Base-by-base conservation (phyloP, 2,888 invertebrate species). In the Malthinus flaveolus region DNA sequence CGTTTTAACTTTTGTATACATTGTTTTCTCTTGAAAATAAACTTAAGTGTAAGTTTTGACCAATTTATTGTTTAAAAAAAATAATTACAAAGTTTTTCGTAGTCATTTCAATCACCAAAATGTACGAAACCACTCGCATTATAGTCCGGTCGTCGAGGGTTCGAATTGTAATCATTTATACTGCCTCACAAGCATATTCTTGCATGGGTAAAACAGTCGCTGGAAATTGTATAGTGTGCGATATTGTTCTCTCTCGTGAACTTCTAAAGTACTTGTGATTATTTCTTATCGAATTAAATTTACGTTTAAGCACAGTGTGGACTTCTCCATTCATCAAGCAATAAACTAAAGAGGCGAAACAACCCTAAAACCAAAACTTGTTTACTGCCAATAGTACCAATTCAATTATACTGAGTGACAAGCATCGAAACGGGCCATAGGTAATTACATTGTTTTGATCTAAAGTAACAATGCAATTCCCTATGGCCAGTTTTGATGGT, bases 261-360 rank as follows among this genome's bases (percentile, higher is more conserved):
- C 62, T 52, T 54, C 56, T 59, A 5, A 60, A 48, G n/a, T 65
- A 56, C 34, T 63, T 37, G 9, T 58, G 62, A 10, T 54, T 60
- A 33, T 64, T 58, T n/a, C 58, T 62, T 10, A 71, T 48, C 8
- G 69, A 67, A 15, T 62, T 49, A 45, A 75, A 75, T 63, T 72
- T 75, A 48, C 73, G 68, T 54, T 69, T 75, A 23, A 84, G 68
- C 71, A 84, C 84, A 4, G 76, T 73, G 44, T 79, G 78, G 0
- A 87, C 87, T 75, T 87, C 87, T 35, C 82, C 82, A 67, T 87
- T 87, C 59, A 86, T 67, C 53, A 87, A 79, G 70, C 87, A 87
- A 71, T 87, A 87, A 6, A 87, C 77, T 6, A 87, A 69, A 3
- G 86, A 84, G 32, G 87, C 84, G 57, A 86, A 81, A 39, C 84